These are phyloP conservation scores for Engraulis encrasicolus DNA, from an alignment of 2,113 vertebrate species.

Conservation along the genomic window DNA sequence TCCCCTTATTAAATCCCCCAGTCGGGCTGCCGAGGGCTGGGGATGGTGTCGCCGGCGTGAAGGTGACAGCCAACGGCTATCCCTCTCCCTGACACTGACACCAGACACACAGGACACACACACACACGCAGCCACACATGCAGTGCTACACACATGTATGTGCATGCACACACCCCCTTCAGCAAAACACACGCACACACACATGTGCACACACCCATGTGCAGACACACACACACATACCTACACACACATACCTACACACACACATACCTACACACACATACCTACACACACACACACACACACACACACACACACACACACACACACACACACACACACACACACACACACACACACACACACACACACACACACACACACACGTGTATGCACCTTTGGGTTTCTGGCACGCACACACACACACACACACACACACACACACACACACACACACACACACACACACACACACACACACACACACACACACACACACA, in stretches of 20 bases:
- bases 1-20: slow-evolving; percentile 23
- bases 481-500: too few species aligned
- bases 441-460: not conserved
- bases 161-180: too few species aligned
- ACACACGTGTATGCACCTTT: too few species aligned
- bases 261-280: too few species aligned
- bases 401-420: too few species aligned
- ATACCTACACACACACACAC: not conserved
- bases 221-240: not conserved
- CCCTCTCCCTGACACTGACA: not conserved
- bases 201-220: not conserved
- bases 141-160: too few species aligned
- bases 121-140: too few species aligned
- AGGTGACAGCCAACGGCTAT: slow-evolving; percentile 31
- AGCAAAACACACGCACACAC: not conserved
- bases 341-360: too few species aligned
- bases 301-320: not conserved
- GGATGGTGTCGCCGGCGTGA: not conserved
- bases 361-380: too few species aligned
- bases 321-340: not conserved
- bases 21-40: not conserved
- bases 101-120: too few species aligned
- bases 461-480: not conserved
- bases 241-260: too few species aligned
- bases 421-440: too few species aligned